Conservation (phyloP, 2,797 vertebrate species). For the Corythornis leucogaster region DNA sequence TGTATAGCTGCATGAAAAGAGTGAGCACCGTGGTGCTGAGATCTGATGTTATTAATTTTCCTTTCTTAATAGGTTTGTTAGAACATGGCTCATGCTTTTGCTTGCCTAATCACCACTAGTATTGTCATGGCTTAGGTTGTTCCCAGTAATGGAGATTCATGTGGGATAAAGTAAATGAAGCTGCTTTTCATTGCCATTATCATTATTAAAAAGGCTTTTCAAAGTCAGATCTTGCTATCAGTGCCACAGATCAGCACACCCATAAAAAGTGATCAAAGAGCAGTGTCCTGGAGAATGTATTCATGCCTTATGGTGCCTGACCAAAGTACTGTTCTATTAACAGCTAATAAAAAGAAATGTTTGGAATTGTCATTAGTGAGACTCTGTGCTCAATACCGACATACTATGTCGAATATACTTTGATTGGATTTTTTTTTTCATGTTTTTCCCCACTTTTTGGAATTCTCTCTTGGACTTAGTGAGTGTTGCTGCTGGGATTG, state of each 20-base stretch:
- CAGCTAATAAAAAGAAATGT: background rate
- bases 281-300: background rate
- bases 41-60: slow-evolving; percentile 25
- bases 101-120: background rate
- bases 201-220: background rate
- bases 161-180: slow-evolving; percentile 26
- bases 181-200: slow-evolving; percentile 1
- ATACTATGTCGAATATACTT: background rate
- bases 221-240: background rate
- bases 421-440: no score
- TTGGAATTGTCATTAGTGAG: background rate
- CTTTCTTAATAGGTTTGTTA: slow-evolving; percentile 8
- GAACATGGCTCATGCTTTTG: background rate
- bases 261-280: background rate
- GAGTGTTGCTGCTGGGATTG: background rate
- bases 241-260: background rate
- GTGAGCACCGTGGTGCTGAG: background rate
- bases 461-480: background rate
- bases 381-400: background rate
- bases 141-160: slow-evolving; percentile 33
- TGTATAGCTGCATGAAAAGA: slow-evolving; percentile 7
- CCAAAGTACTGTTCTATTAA: background rate
- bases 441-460: no score
- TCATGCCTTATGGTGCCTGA: background rate
- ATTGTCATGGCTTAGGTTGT: background rate